Evolutionary conservation across 1,140 invertebrate genomes (phyloP), one percentile per base, ranked within the genome.

Genomic region (Asbolus verrucosus): DNA sequence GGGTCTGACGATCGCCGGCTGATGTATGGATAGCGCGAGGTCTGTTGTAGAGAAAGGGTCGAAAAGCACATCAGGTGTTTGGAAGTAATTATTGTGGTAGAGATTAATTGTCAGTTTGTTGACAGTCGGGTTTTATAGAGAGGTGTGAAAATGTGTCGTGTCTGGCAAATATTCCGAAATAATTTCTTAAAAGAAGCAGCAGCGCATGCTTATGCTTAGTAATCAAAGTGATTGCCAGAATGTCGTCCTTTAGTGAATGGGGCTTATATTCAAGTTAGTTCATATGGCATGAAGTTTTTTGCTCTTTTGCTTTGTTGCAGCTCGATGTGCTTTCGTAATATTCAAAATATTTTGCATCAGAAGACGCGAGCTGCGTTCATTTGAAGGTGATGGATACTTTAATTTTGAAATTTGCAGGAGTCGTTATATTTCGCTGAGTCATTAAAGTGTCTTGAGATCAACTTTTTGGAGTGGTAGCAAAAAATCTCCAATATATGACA

Each of bases 401-500:
- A 36, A 36, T 61, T 38, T 36, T 33, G 27, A n/a, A 59, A 59
- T n/a, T 30, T 27, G 27, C 21, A 6, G 61, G 33, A 39, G 14
- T 63, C 39, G 6, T 41, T 41, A 24, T 39, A 63, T 41, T n/a
- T 6, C 15, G 21, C 24, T 41, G 61, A 63, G 39, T 63, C 33
- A 63, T 63, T 63, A 63, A 41, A 63, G 39, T n/a, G n/a, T n/a
- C n/a, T n/a, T n/a, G n/a, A n/a, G n/a, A n/a, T n/a, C n/a, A 46
- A 3, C 24, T 4, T 27, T 8, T 8, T 16, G 19, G 9, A 43
- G 16, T 9, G 46, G 2, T 18, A 19, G n/a, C 11, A 54, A 27
- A 50, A 67, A 67, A 67, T 67, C 65, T 50, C 33, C 46, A 27
- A 54, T 50, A 67, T 67, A 54, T 67, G 65, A 67, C 65, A 67